Percentiles rank a stretch among this genome's conserved stretches.
These are phyloP conservation scores for Standfussiana lucernea DNA, from an alignment of 2,888 invertebrate genomes.

Conservation along the genomic window DNA sequence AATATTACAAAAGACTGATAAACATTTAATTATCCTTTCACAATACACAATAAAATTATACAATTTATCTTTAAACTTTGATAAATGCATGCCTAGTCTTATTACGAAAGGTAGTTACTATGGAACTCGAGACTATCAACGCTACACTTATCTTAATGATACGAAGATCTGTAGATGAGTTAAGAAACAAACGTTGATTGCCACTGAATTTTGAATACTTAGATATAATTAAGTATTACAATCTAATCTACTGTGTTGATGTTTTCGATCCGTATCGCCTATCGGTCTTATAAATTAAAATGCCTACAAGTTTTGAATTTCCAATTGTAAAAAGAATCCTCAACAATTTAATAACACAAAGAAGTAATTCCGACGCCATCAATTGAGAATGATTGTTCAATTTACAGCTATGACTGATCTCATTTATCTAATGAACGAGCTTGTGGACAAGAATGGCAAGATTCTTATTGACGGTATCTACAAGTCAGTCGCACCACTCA, in stretches of 20 bases:
- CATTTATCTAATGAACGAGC: conserved; percentile 94
- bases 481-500: conserved; percentile 94
- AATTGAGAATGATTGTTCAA: conserved; percentile 58
- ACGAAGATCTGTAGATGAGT: conserved; percentile 20
- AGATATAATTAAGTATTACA: conserved; percentile 4
- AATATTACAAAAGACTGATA: conserved; percentile 38
- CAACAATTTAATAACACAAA: conserved; percentile 15
- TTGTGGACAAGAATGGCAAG: conserved; percentile 96
- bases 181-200: conserved; percentile 5
- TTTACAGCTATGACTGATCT: conserved; percentile 96
- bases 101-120: conserved; percentile 45
- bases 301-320: conserved; percentile 15
- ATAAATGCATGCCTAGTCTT: conserved; percentile 35
- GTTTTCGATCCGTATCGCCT: not conserved
- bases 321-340: conserved; percentile 8
- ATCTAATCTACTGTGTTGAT: conserved; percentile 9
- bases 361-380: conserved; percentile 14
- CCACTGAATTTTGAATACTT: conserved; percentile 29
- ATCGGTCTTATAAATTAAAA: conserved; percentile 3
- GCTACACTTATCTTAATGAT: conserved; percentile 17
- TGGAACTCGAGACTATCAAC: conserved; percentile 26
- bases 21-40: conserved; percentile 48
- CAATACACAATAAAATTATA: no score
- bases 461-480: conserved; percentile 96
- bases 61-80: conserved; percentile 46